Evolutionary conservation across 1,140 invertebrate species (phyloP).

Genomic region (Nixonia krombeini): DNA sequence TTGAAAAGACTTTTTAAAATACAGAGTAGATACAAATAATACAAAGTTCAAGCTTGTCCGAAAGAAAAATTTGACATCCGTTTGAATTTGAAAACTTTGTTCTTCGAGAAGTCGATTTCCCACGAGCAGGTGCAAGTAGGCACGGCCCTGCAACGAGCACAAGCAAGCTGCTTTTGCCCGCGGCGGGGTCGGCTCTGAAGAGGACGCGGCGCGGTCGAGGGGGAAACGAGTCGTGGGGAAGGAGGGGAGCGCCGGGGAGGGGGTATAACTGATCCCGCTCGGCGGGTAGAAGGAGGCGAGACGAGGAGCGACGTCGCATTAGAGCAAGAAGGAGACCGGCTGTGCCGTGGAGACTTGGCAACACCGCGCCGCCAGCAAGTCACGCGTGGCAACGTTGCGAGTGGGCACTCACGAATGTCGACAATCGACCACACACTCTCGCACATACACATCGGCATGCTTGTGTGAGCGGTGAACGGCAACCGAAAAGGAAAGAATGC

Average conservation of each 20-base stretch:
- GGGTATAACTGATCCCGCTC: slow-evolving; percentile 53
- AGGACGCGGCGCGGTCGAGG: slow-evolving; percentile 10
- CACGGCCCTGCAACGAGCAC: slow-evolving; percentile 56
- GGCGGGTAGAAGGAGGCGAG: slow-evolving; percentile 18
- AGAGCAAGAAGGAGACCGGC: slow-evolving; percentile 1
- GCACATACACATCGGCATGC: slow-evolving; percentile 47
- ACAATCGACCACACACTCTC: slow-evolving; percentile 60
- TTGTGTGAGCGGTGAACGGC: slow-evolving; percentile 59
- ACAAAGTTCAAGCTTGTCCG: too few relatives aligned
- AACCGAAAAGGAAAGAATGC: slow-evolving; percentile 69
- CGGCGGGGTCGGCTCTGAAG: slow-evolving; percentile 50
- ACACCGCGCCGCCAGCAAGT: slow-evolving; percentile 37
- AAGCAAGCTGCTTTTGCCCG: slow-evolving; percentile 53
- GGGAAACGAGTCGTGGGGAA: too few relatives aligned
- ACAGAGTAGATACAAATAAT: too few relatives aligned
- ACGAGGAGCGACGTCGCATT: slow-evolving; percentile 18
- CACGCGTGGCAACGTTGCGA: slow-evolving; percentile 45
- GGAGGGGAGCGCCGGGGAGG: slow-evolving; percentile 27
- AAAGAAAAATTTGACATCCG: too few relatives aligned
- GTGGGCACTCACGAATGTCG: slow-evolving; percentile 58
- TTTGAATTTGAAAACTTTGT: too few relatives aligned
- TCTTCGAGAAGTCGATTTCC: too few relatives aligned
- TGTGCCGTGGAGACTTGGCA: slow-evolving; percentile 42
- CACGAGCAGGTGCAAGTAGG: slow-evolving; percentile 6
- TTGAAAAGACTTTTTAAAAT: too few relatives aligned